Evolutionary conservation across 2,888 invertebrate genomes (phyloP).

Genomic region (Agrypnus murinus): DNA sequence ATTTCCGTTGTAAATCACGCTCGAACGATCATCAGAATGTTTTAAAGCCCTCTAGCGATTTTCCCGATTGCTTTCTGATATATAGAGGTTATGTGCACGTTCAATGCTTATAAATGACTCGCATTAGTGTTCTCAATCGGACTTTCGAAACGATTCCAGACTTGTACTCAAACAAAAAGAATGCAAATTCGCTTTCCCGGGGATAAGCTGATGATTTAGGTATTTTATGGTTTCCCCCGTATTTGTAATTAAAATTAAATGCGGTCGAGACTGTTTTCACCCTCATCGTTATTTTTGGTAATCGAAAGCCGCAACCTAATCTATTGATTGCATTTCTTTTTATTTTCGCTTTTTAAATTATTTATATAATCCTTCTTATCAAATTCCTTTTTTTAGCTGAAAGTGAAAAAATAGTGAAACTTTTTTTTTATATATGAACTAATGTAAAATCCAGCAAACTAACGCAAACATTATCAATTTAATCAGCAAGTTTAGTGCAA

Average conservation of each 20-base stretch:
- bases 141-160: slow-evolving; percentile 62
- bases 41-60: slow-evolving; percentile 71
- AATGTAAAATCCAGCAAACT: background rate
- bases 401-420: no score
- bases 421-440: no score
- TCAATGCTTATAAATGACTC: slow-evolving; percentile 70
- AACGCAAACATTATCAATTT: slow-evolving; percentile 52
- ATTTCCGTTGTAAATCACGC: slow-evolving; percentile 68
- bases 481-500: slow-evolving; percentile 58
- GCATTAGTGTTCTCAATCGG: slow-evolving; percentile 68
- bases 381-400: no score
- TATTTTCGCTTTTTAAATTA: no score
- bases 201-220: slow-evolving; percentile 50
- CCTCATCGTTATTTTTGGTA: slow-evolving; percentile 25
- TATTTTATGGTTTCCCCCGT: slow-evolving; percentile 39
- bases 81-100: slow-evolving; percentile 69
- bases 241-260: slow-evolving; percentile 48
- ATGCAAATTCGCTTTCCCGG: slow-evolving; percentile 41
- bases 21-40: slow-evolving; percentile 68
- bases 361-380: no score
- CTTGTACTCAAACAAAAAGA: slow-evolving; percentile 49
- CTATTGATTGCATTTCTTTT: background rate
- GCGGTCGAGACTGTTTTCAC: slow-evolving; percentile 9
- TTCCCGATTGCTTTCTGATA: slow-evolving; percentile 71
- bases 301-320: slow-evolving; percentile 19